Conservation (phyloP, 2,797 vertebrate species). For the Gymnopithys bicolor region DNA sequence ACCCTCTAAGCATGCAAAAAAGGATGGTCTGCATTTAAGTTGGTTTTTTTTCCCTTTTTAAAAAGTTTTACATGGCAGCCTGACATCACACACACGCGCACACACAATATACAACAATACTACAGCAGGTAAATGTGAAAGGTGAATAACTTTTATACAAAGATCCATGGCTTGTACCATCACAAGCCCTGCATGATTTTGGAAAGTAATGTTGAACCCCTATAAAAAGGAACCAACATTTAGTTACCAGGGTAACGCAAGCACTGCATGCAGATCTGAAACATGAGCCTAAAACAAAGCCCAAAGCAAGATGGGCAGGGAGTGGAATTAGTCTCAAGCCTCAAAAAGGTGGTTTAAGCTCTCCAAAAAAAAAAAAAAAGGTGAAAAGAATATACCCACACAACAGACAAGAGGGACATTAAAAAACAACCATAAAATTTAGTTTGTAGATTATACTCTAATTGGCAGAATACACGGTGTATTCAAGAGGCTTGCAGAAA, state of each 20-base stretch:
- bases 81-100: conserved; percentile 61
- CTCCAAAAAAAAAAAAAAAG: conserved; percentile 18
- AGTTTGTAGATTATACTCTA: conserved; percentile 38
- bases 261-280: conserved; percentile 80
- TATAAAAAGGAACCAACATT: conserved; percentile 71
- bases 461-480: conserved; percentile 59
- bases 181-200: conserved; percentile 78
- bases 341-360: neutral
- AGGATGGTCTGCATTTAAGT: conserved; percentile 48
- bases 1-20: conserved; percentile 83
- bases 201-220: conserved; percentile 74
- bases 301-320: conserved; percentile 59
- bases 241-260: conserved; percentile 76
- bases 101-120: conserved; percentile 75
- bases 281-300: conserved; percentile 76
- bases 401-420: conserved; percentile 48
- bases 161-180: conserved; percentile 79
- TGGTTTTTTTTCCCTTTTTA: neutral
- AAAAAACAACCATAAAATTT: conserved; percentile 45
- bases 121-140: conserved; percentile 83
- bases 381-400: neutral
- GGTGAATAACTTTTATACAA: conserved; percentile 80
- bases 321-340: conserved; percentile 58
- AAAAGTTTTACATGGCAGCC: conserved; percentile 77
- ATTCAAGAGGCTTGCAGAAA: conserved; percentile 68